Percentiles rank a stretch among this genome's conserved stretches.
Conservation (phyloP, 1,140 invertebrate genomes). For the Ephestia elutella region DNA sequence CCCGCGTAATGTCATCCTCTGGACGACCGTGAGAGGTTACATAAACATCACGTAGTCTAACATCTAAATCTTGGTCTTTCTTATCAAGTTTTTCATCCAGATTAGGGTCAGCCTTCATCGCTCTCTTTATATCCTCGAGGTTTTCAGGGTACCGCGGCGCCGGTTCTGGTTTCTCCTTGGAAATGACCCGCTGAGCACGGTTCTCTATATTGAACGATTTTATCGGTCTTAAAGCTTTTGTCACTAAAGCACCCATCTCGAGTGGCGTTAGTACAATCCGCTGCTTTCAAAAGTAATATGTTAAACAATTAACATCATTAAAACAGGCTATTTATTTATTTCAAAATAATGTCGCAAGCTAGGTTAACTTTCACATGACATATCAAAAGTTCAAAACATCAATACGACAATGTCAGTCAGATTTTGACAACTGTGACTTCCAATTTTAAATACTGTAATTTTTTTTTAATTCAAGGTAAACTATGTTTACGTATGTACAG, state of each 20-base stretch:
- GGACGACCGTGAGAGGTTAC: constrained; percentile 75
- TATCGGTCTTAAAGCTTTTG: constrained; percentile 53
- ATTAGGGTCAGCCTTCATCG: constrained; percentile 76
- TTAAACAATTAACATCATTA: background rate
- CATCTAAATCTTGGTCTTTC: constrained; percentile 77
- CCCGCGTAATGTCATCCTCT: constrained; percentile 55
- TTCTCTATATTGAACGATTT: constrained; percentile 81
- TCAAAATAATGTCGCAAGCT: background rate
- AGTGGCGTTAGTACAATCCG: constrained; percentile 45
- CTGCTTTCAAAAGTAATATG: constrained; percentile 1
- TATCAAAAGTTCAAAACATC: background rate
- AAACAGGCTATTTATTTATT: constrained; percentile 8
- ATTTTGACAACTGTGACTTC: background rate
- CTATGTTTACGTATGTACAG: too few relatives aligned
- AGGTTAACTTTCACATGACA: constrained; percentile 6
- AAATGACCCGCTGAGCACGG: constrained; percentile 80
- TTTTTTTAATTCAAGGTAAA: background rate
- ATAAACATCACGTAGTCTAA: constrained; percentile 80
- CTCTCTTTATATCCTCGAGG: constrained; percentile 76
- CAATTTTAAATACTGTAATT: background rate
- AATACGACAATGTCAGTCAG: background rate
- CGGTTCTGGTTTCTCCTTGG: constrained; percentile 78
- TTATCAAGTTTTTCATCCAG: constrained; percentile 74
- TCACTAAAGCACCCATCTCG: constrained; percentile 68
- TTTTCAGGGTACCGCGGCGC: constrained; percentile 79